Evolutionary conservation across 2,888 invertebrate genomes (phyloP).

Genomic region (Apodemia mormo): DNA sequence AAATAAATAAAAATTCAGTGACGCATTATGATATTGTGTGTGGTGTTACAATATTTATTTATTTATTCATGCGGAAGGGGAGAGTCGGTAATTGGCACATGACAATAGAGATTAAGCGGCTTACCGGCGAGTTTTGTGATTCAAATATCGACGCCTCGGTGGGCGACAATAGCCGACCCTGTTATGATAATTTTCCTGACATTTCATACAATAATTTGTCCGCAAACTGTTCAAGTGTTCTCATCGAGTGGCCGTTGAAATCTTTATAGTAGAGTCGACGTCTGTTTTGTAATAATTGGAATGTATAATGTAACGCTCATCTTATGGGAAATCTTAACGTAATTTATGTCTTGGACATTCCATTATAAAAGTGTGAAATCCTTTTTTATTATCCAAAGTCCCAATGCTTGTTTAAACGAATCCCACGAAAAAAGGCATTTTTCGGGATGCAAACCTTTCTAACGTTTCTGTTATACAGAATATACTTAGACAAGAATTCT

Average conservation of each 20-base stretch:
- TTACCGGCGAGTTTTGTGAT: slow-evolving; percentile 75
- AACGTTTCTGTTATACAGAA: too few relatives aligned
- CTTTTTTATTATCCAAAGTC: too few relatives aligned
- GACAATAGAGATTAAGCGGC: slow-evolving; percentile 77
- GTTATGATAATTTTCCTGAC: slow-evolving; percentile 76
- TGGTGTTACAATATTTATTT: slow-evolving; percentile 71
- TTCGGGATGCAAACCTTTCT: too few relatives aligned
- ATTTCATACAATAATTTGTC: slow-evolving; percentile 66
- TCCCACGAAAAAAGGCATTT: too few relatives aligned
- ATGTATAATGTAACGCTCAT: slow-evolving; percentile 46
- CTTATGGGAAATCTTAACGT: slow-evolving; percentile 33
- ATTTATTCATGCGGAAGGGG: slow-evolving; percentile 79
- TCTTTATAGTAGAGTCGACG: slow-evolving; percentile 42
- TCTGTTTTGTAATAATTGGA: slow-evolving; percentile 47
- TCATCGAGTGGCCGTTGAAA: slow-evolving; percentile 46
- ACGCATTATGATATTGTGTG: slow-evolving; percentile 27
- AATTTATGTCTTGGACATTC: slow-evolving; percentile 4
- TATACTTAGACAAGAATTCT: too few relatives aligned
- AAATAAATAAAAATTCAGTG: slow-evolving; percentile 10
- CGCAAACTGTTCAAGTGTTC: slow-evolving; percentile 44
- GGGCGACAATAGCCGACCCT: slow-evolving; percentile 66
- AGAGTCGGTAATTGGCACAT: slow-evolving; percentile 75
- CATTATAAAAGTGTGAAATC: not conserved
- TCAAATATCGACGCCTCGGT: slow-evolving; percentile 67
- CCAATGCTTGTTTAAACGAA: too few relatives aligned